phyloP scores from a whole-genome alignment of 2,888 invertebrate species.

The Brassicogethes aeneus region DNA sequence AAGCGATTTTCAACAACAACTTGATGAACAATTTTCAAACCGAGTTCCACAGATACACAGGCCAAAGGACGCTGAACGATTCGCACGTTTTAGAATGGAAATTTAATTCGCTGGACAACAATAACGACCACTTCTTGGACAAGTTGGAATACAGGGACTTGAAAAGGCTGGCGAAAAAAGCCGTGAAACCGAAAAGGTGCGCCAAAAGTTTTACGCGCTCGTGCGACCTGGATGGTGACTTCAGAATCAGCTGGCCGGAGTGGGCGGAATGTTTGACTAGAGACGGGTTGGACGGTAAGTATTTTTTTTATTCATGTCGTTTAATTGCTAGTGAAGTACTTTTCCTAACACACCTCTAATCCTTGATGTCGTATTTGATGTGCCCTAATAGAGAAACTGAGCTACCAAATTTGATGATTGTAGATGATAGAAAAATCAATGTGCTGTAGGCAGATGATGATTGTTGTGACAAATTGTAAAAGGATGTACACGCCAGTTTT shows the following conservation, averaged over 20 bases:
- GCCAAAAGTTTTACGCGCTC: slow-evolving; percentile 80
- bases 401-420: too few relatives aligned
- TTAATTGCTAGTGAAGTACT: too few relatives aligned
- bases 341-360: too few relatives aligned
- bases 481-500: too few relatives aligned
- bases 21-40: slow-evolving; percentile 77
- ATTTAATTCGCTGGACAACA: slow-evolving; percentile 73
- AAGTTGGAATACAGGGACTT: slow-evolving; percentile 76
- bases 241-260: slow-evolving; percentile 67
- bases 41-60: slow-evolving; percentile 52
- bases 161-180: slow-evolving; percentile 73
- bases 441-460: too few relatives aligned
- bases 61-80: slow-evolving; percentile 36
- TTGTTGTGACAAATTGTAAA: too few relatives aligned
- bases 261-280: slow-evolving; percentile 80
- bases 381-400: too few relatives aligned
- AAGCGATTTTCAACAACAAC: slow-evolving; percentile 72
- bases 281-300: slow-evolving; percentile 77
- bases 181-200: slow-evolving; percentile 82
- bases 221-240: slow-evolving; percentile 79
- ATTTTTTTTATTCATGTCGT: too few relatives aligned
- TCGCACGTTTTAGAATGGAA: slow-evolving; percentile 77
- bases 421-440: too few relatives aligned
- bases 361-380: too few relatives aligned
- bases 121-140: slow-evolving; percentile 68